Base-by-base conservation (phyloP, 2,888 invertebrate genomes). In the Lepidochitona cinerea region DNA sequence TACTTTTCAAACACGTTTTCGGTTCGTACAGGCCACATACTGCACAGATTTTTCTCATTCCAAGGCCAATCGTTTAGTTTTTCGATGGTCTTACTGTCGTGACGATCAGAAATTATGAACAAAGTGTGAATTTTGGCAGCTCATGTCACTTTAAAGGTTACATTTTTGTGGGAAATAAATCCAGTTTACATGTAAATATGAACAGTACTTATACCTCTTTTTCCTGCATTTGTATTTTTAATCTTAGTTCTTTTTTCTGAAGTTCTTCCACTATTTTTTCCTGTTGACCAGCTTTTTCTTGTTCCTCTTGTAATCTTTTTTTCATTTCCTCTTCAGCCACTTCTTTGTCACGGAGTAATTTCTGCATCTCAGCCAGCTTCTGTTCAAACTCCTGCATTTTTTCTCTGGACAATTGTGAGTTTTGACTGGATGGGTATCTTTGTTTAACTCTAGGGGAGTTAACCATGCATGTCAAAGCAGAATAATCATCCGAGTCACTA, bases 341-440 rank as follows among this genome's bases (percentile, higher is more conserved):
- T 41, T 84, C 83, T 71, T 83, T 82, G 69, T 81, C 81, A 73
- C 81, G 70, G 7, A 83, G 75, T 9, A 76, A 52, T 72, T 74
- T 73, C 41, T 84, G 81, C 83, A 85, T 83, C 67, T 80, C 80
- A 53, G 73, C 74, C 26, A 85, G 68, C 66, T 81, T 81, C 26
- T 70, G 74, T 67, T 84, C 81, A 72, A 81, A 79, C 71, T 83
- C 83, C 35, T 81, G 77, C 71, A 84, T 64, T 74, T 81, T 82
- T 18, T 68, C 66, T 14, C 71, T 73, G 23, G 81, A 79, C 54
- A 80, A 73, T 26, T 71, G 64, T 23, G 83, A 77, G 53, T 84
- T 79, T 54, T 80, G 74, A 37, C 80, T 75, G 37, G 83, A 41
- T 72, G 81, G 79, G 33, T 81, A 66, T 66, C 77, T 76, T 36